Percentiles rank a stretch among this genome's conserved stretches.
Conservation (phyloP, 2,113 vertebrate species). For the Hippolais icterina region DNA sequence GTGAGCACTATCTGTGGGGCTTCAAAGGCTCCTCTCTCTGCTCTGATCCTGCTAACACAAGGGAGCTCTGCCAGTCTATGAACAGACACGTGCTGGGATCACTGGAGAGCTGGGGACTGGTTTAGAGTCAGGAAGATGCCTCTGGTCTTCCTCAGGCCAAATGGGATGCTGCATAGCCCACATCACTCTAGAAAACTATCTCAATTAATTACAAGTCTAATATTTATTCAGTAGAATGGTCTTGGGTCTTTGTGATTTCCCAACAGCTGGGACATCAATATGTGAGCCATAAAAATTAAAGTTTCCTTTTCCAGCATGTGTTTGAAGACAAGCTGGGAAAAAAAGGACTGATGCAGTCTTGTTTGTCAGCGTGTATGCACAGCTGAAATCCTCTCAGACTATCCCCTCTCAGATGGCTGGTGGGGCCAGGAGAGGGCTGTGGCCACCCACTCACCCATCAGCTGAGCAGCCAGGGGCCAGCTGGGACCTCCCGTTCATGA, state of each 20-base stretch:
- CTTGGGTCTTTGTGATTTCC: not conserved
- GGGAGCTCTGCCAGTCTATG: not conserved
- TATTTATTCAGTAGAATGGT: not conserved
- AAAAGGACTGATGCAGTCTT: not conserved
- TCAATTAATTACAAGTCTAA: not conserved
- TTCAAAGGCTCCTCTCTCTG: not conserved
- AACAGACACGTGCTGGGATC: not conserved
- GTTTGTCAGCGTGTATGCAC: not conserved
- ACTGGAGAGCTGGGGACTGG: not conserved
- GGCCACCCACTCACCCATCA: not conserved
- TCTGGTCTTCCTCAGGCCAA: not conserved
- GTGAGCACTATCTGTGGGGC: not conserved
- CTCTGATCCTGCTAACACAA: not conserved
- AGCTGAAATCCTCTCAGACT: not conserved
- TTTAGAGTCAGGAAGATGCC: not conserved
- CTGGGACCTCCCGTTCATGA: not conserved
- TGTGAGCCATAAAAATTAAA: not conserved
- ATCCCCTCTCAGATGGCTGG: not conserved
- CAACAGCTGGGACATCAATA: not conserved
- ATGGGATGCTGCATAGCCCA: not conserved
- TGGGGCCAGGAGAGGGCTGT: not conserved
- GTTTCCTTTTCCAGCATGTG: not conserved
- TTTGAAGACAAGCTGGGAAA: not conserved
- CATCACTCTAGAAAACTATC: not conserved
- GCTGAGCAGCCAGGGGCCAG: not conserved